Evolutionary conservation across 2,888 invertebrate genomes (phyloP), one percentile per base, ranked within the genome.

Genomic region (Sussaba pulchella): DNA sequence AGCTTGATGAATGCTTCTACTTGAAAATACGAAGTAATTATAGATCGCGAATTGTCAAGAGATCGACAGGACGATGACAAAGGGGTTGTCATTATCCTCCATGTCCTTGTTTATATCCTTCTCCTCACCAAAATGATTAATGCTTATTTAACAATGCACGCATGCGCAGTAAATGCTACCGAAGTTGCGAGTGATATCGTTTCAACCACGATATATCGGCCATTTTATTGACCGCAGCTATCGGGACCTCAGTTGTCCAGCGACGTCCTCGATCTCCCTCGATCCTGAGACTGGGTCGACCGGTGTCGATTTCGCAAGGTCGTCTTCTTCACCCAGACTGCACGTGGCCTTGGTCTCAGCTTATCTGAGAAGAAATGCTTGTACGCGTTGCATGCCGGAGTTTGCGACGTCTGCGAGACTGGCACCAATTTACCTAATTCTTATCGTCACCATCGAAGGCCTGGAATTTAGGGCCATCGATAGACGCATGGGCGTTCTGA

Each of bases 251-350:
- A 26, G 50, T 59, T 66, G 36, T 50, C 17, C 41, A 12, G 26
- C 59, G 45, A n/a, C 41, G 80, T 75, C 76, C 76, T 76, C 76
- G 76, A 72, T 67, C 75, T 47, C 47, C 8, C 67, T 45, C 26
- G 80, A 76, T 76, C 67, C 69, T 64, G 52, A 57, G 67, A 76
- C 63, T 69, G 63, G 80, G 67, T 72, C 76, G 63, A 57, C 66
- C 57, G 73, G 54, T 73, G 73, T 73, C 73, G 54, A 72, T 69
- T 76, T 72, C 61, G 63, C 80, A 76, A 81, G 80, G 80, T 72
- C 80, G 67, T 61, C 67, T 54, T 72, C 41, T 41, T 61, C 54
- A 72, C 52, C 72, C 80, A 81, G 80, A 81, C 80, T 81, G 21
- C 66, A n/a, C 43, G 52, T 43, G 75, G 45, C 79, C 79, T 79